These are phyloP conservation scores for Cyrtodaria siliqua DNA, from an alignment of 2,888 invertebrate genomes.

Conservation along the genomic window DNA sequence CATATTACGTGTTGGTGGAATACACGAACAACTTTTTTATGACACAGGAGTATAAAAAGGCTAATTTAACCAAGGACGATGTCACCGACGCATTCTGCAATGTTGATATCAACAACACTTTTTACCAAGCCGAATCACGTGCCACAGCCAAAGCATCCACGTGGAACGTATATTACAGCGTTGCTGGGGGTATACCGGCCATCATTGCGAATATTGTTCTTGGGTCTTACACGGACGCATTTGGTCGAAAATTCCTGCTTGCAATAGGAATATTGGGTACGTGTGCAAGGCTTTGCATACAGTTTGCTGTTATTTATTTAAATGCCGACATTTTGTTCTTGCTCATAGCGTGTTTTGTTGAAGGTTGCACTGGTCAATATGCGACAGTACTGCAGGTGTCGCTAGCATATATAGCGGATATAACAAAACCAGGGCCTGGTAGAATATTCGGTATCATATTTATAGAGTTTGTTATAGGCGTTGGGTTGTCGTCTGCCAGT, in stretches of 20 bases:
- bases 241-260: constrained; percentile 68
- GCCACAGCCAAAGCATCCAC: constrained; percentile 50
- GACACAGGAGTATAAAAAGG: constrained; percentile 29
- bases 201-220: constrained; percentile 50
- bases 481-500: constrained; percentile 44
- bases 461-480: constrained; percentile 48
- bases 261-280: constrained; percentile 60
- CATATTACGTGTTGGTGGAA: constrained; percentile 50
- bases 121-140: constrained; percentile 41
- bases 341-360: constrained; percentile 58
- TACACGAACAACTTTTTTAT: constrained; percentile 49
- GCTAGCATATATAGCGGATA: constrained; percentile 61
- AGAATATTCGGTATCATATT: constrained; percentile 55
- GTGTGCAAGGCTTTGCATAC: constrained; percentile 39
- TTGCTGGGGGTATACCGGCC: constrained; percentile 57
- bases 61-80: constrained; percentile 39
- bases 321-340: constrained; percentile 55
- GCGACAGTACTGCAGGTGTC: constrained; percentile 49
- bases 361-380: constrained; percentile 62
- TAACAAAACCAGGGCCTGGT: constrained; percentile 49
- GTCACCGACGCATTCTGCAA: constrained; percentile 36
- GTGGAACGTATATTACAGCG: constrained; percentile 57
- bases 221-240: constrained; percentile 63
- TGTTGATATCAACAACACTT: constrained; percentile 21
- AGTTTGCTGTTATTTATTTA: constrained; percentile 60